Evolutionary conservation across 2,888 invertebrate genomes (phyloP).

Genomic region (Plebejus anna): DNA sequence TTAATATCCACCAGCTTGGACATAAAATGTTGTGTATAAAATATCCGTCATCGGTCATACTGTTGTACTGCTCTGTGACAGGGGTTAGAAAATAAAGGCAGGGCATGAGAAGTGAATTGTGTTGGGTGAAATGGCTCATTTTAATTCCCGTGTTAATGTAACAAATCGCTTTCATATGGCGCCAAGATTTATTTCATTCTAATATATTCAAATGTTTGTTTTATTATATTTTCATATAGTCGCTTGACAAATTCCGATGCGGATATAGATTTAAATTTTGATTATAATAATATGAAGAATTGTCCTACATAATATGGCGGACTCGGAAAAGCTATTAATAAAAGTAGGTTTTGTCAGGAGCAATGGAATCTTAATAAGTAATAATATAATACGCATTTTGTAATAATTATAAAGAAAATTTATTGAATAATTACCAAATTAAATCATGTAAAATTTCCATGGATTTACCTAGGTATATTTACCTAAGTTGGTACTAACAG

Average conservation of each 20-base stretch:
- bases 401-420: not conserved
- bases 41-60: conserved; percentile 13
- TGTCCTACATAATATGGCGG: not conserved
- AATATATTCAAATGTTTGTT: conserved; percentile 16
- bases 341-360: no score
- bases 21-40: not conserved
- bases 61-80: conserved; percentile 36
- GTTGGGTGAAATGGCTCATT: conserved; percentile 53
- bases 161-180: conserved; percentile 52
- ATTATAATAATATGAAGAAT: not conserved
- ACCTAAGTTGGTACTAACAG: not conserved
- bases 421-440: not conserved
- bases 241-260: not conserved
- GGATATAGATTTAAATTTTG: not conserved
- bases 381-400: not conserved
- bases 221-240: not conserved
- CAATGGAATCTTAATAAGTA: no score
- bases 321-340: not conserved
- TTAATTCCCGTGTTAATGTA: conserved; percentile 59
- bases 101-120: conserved; percentile 53
- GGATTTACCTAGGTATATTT: not conserved
- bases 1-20: no score
- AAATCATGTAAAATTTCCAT: not conserved
- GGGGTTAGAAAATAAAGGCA: conserved; percentile 39
- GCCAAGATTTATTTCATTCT: conserved; percentile 35